Evolutionary conservation across 2,113 vertebrate genomes (phyloP), one percentile per base, ranked within the genome.

Genomic region (Centropus bengalensis): DNA sequence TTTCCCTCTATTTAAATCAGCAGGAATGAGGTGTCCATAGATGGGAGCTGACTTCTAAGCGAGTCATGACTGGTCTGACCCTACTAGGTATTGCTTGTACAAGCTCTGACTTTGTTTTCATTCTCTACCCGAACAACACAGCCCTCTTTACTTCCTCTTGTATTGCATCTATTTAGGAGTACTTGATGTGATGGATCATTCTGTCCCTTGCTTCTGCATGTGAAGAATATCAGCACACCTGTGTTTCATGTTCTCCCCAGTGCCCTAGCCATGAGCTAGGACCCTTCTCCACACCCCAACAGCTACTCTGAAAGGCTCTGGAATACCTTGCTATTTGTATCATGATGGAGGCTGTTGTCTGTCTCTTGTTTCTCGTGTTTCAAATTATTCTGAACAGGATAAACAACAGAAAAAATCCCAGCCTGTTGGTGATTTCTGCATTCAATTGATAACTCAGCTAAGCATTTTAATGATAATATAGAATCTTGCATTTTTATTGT

Each of bases 401-500:
- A 88, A 82, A 58, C 17, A 73, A 67, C 32, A 26, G 42, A 21
- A 38, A 75, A 89, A 86, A 14, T 69, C 68, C 9, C 51, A 91
- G 45, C 24, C 58, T 55, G 3, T 55, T 78, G 24, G 24, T 59
- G 80, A 42, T 73, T 79, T 76, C 63, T 84, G n/a, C 22, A 38
- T 77, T 91, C 36, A 36, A 36, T 78, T 83, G 81, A 86, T 74
- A 93, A 66, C 73, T 88, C 3, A 1, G 33, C 92, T 92, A 60
- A 66, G 89, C 76, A 69, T 21, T 89, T 94, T 63, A 91, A 89
- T 87, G 56, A 60, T 67, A 91, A 66, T 67, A 87, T 28, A 93
- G 70, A 75, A 23, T 55, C 14, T 33, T 47, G 14, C 5, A 10
- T 71, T 94, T 92, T 84, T 59, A 77, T 28, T 75, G 77, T 64